Evolutionary conservation across 2,797 vertebrate genomes (phyloP).

Genomic region (Garrulus glandarius): DNA sequence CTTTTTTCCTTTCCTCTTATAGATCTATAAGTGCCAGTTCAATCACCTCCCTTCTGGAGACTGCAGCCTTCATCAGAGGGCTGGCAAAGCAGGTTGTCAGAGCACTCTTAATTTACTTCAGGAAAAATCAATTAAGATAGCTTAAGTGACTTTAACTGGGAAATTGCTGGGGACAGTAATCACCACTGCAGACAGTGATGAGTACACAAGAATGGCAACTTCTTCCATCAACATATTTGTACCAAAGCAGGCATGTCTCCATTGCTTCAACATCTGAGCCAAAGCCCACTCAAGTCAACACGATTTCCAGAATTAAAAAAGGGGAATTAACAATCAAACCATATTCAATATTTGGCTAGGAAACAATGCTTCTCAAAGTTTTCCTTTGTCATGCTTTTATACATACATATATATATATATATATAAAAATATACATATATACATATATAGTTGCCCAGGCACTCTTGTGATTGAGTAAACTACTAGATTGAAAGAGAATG

Average conservation of each 20-base stretch:
- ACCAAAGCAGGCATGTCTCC: neutral
- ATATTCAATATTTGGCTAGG: neutral
- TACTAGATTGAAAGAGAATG: neutral
- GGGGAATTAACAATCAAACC: neutral
- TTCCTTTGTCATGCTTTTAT: neutral
- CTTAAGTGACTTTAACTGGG: neutral
- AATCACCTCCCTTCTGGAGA: neutral
- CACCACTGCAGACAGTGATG: neutral
- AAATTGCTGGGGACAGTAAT: neutral
- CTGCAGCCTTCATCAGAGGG: neutral
- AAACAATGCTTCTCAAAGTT: neutral
- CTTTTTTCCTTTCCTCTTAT: neutral
- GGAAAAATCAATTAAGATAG: conserved; percentile 25
- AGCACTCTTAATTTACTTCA: conserved; percentile 19
- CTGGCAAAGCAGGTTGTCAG: neutral
- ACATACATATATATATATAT: too few species aligned
- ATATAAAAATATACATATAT: neutral
- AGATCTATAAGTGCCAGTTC: neutral
- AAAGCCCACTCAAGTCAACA: neutral
- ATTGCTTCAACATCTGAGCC: neutral
- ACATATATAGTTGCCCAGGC: neutral
- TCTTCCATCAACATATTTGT: neutral
- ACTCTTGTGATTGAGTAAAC: neutral
- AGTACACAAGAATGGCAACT: neutral
- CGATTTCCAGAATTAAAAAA: neutral